Evolutionary conservation across 2,113 vertebrate species (phyloP).

Genomic region (Antigone vipio): DNA sequence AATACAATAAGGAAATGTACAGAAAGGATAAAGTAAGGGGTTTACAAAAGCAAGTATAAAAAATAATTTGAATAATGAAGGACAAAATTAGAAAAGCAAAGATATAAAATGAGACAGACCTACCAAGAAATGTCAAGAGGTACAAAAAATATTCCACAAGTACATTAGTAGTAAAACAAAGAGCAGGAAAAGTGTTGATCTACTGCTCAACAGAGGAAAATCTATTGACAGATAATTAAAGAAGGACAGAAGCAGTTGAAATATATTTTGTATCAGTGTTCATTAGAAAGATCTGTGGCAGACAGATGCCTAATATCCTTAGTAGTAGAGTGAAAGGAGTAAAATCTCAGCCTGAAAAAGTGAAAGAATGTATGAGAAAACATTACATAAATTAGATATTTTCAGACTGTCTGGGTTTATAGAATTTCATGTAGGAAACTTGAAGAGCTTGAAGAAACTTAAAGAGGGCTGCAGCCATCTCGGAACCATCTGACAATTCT

Average conservation of each 20-base stretch:
- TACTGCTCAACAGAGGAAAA: not conserved
- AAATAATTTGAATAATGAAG: not conserved
- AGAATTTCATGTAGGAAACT: not conserved
- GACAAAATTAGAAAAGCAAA: not conserved
- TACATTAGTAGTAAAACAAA: not conserved
- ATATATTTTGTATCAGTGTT: not conserved
- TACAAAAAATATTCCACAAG: not conserved
- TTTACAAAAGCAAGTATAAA: not conserved
- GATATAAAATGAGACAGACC: not conserved
- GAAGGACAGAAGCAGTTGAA: not conserved
- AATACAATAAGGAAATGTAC: not conserved
- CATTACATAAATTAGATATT: not conserved
- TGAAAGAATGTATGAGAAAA: not conserved
- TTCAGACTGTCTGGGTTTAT: not conserved
- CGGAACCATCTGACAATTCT: not conserved
- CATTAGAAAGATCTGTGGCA: not conserved
- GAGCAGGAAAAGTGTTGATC: not conserved
- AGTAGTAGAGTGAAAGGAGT: not conserved
- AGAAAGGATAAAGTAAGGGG: not conserved
- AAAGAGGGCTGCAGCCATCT: not conserved
- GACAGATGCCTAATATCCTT: not conserved
- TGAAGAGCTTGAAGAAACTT: not conserved
- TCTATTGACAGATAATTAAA: not conserved
- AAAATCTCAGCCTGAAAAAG: not conserved
- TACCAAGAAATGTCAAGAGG: not conserved